Base-by-base conservation (phyloP, 1,140 invertebrate species). In the Drosophila kepulauana region DNA sequence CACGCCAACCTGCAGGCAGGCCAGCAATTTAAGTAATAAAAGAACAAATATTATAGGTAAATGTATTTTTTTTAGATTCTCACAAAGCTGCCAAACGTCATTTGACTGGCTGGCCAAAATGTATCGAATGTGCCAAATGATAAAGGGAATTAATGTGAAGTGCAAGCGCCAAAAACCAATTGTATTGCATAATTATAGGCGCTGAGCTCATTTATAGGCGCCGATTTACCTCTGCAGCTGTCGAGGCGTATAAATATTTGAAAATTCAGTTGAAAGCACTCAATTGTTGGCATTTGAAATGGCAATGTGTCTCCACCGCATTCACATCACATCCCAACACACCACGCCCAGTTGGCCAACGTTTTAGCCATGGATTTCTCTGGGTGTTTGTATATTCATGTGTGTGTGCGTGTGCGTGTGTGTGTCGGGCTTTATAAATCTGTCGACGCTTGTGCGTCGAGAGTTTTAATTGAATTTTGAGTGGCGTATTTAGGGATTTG, bases 391-490 rank as follows among this genome's bases (percentile, higher is more conserved):
- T 7, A n/a, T 57, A 52, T 38, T 15, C 16, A 8, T 33, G 20
- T 43, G 63, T 54, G 5, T 15, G 70, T 8, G 46, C 28, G 15
- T 58, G 35, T 4, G 45, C 3, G 68, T 64, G 25, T 65, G 33
- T 25, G 8, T 49, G 57, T 11, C 10, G 48, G 51, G 67, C 45
- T 67, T 84, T 78, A 69, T 71, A 88, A 80, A 82, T 87, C 84
- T 88, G 82, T 73, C 67, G 82, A 66, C 72, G 74, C 66, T 84
- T 70, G 74, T 65, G 84, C 72, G 74, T 82, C 84, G 82, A 82
- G 79, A 88, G 80, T 84, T 89, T 88, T 88, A 88, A 88, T 88
- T 88, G 84, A 88, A 88, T 88, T 88, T 89, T 88, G 84, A 88
- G 81, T 88, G 84, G 70, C 70, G 85, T 88, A 84, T 81, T 87